A percentile compares a stretch with the other conserved stretches of the same genome.
Evolutionary conservation across 2,797 vertebrate genomes (phyloP).

Genomic region (Acipenser ruthenus): DNA sequence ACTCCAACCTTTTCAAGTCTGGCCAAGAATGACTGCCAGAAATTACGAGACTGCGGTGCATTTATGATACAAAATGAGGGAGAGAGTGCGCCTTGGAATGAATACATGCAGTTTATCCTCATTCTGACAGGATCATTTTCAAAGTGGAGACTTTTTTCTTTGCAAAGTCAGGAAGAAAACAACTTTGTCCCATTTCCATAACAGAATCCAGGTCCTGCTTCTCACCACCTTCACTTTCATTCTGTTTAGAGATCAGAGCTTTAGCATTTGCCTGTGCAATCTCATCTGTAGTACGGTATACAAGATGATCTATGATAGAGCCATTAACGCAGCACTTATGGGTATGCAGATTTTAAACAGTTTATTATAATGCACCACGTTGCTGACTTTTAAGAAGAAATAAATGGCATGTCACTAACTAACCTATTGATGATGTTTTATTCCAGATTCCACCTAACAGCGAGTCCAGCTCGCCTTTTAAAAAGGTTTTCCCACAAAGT

Average conservation of each 20-base stretch:
- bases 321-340: too few species aligned
- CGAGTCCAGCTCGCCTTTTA: too few species aligned
- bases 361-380: too few species aligned
- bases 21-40: constrained; percentile 64
- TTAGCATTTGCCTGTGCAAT: too few species aligned
- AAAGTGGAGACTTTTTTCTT: constrained; percentile 44
- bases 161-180: constrained; percentile 83
- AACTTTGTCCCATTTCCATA: constrained; percentile 85
- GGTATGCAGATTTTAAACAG: too few species aligned
- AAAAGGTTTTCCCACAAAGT: too few species aligned
- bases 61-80: constrained; percentile 44
- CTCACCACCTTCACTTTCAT: constrained; percentile 46
- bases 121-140: constrained; percentile 70
- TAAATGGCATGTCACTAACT: too few species aligned
- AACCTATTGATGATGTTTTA: too few species aligned
- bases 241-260: constrained; percentile 2
- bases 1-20: constrained; percentile 53
- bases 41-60: constrained; percentile 49
- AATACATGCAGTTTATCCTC: constrained; percentile 59
- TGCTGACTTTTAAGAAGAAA: too few species aligned
- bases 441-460: too few species aligned
- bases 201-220: constrained; percentile 76
- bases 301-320: too few species aligned
- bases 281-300: too few species aligned
- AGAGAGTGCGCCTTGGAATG: constrained; percentile 50